These are phyloP conservation scores for Coreoperca whiteheadi DNA, from an alignment of 2,113 vertebrate species.

Conservation along the genomic window DNA sequence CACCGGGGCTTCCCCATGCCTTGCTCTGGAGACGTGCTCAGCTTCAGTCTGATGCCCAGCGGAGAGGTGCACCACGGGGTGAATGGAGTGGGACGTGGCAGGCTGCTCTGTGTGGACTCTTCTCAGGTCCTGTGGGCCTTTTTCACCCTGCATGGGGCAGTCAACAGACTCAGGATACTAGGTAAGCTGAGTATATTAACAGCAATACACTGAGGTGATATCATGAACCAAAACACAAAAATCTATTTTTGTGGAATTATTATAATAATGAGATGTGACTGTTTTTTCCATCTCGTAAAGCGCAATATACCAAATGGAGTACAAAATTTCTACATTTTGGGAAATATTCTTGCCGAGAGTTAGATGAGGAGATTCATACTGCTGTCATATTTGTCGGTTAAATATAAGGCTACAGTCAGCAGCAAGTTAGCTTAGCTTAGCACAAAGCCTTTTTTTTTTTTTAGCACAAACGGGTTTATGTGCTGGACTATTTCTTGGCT, in stretches of 20 bases:
- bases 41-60: constrained; percentile 90
- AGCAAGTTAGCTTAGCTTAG: background rate
- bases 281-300: background rate
- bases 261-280: background rate
- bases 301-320: background rate
- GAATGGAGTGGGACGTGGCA: constrained; percentile 90
- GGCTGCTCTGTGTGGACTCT: constrained; percentile 96
- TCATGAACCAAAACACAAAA: background rate
- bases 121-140: constrained; percentile 97
- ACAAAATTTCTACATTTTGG: background rate
- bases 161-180: constrained; percentile 93
- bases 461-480: background rate
- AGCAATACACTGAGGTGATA: background rate
- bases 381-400: background rate
- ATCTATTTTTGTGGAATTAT: background rate
- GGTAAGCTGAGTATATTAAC: constrained; percentile 78
- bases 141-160: constrained; percentile 93
- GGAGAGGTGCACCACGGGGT: constrained; percentile 95
- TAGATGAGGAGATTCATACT: background rate
- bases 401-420: background rate
- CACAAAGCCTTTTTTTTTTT: too few species aligned
- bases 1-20: constrained; percentile 91
- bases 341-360: background rate
- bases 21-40: constrained; percentile 92
- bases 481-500: background rate